Conservation (phyloP, 2,113 vertebrate genomes). For the Circaetus gallicus region DNA sequence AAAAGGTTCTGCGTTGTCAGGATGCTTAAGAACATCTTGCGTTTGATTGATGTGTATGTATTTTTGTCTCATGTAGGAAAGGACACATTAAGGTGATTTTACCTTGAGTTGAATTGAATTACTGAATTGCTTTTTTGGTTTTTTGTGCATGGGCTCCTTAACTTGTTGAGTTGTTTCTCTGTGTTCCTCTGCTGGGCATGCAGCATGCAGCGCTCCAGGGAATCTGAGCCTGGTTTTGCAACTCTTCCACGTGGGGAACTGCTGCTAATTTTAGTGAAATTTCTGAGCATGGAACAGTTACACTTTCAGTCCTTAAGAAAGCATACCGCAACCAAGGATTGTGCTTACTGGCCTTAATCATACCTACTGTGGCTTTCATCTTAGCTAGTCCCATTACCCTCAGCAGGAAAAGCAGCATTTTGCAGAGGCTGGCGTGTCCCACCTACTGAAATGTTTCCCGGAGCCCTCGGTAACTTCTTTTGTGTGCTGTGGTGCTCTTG, state of each 20-base stretch:
- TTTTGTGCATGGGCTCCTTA: not conserved
- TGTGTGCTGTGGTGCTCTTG: fast-evolving
- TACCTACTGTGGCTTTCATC: not conserved
- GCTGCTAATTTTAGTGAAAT: not conserved
- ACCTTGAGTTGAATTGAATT: not conserved
- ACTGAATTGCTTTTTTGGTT: not conserved
- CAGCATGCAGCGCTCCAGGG: not conserved
- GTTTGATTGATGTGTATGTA: not conserved
- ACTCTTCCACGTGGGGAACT: not conserved
- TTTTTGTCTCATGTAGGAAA: not conserved
- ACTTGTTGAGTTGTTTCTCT: not conserved
- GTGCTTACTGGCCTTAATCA: not conserved
- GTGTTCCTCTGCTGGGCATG: not conserved
- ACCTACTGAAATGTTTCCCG: fast-evolving
- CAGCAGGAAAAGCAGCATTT: not conserved
- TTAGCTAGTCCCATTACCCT: not conserved
- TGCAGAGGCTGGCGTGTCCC: not conserved
- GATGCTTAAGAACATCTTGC: not conserved
- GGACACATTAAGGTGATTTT: not conserved
- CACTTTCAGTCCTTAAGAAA: not conserved
- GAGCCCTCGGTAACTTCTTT: not conserved
- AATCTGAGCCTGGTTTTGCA: not conserved
- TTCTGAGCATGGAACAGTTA: not conserved
- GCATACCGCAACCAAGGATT: not conserved
- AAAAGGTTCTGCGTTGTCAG: not conserved